Evolutionary conservation across 1,140 invertebrate genomes (phyloP).

Genomic region (Procambarus clarkii): DNA sequence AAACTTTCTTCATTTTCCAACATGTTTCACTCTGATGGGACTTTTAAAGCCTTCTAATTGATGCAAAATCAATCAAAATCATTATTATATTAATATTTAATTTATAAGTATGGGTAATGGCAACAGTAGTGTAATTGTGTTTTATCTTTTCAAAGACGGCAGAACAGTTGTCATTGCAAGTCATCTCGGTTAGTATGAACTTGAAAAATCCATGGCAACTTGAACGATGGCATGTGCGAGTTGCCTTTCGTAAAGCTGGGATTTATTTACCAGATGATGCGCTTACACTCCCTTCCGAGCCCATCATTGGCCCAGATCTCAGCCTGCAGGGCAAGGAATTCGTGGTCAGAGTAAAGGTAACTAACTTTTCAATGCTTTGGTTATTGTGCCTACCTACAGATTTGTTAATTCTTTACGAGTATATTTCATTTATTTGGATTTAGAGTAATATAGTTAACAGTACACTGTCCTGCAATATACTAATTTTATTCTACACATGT

Average conservation of each 20-base stretch:
- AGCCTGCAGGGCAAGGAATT: slow-evolving; percentile 87
- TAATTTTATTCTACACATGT: no score
- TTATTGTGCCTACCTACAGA: no score
- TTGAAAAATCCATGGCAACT: slow-evolving; percentile 86
- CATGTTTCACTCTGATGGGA: no score
- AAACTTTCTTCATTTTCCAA: background rate
- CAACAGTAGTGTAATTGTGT: background rate
- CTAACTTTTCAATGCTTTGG: slow-evolving; percentile 10
- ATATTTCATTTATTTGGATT: no score
- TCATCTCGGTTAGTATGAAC: slow-evolving; percentile 83
- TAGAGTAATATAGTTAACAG: no score
- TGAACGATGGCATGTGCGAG: slow-evolving; percentile 87
- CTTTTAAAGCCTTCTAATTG: no score
- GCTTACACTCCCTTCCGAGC: slow-evolving; percentile 84
- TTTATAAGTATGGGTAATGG: no score
- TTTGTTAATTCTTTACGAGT: no score
- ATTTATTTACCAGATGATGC: slow-evolving; percentile 82
- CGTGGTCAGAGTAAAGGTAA: slow-evolving; percentile 85
- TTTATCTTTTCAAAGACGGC: background rate
- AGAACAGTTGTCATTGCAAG: slow-evolving; percentile 67
- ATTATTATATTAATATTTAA: no score
- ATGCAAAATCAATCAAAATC: no score
- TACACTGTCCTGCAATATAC: no score
- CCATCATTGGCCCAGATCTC: slow-evolving; percentile 87
- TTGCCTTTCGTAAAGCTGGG: slow-evolving; percentile 83